Conservation (phyloP, 2,888 invertebrate genomes). For the Spodoptera littoralis region DNA sequence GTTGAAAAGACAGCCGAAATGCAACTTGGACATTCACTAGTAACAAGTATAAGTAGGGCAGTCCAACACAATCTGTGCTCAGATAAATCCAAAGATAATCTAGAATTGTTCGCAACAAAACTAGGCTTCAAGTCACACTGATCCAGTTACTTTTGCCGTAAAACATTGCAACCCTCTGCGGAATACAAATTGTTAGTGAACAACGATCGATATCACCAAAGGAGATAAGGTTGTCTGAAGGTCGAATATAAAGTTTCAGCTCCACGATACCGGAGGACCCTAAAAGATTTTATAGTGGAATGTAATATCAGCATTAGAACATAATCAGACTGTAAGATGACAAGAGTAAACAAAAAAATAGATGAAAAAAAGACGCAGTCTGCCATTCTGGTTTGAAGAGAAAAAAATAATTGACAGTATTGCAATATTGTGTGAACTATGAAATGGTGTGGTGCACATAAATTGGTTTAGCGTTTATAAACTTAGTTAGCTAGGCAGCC, state of each 20-base stretch:
- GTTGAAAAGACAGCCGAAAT: background rate
- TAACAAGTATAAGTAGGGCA: conserved; percentile 1
- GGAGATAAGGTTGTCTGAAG: conserved; percentile 57
- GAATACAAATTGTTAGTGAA: conserved; percentile 51
- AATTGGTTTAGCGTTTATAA: conserved; percentile 23
- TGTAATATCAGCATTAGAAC: conserved; percentile 21
- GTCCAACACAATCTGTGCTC: background rate
- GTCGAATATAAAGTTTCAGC: conserved; percentile 41
- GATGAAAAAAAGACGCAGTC: conserved; percentile 4
- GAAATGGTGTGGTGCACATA: conserved; percentile 23
- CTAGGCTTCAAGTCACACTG: conserved; percentile 7
- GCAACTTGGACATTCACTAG: background rate
- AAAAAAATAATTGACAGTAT: conserved; percentile 20
- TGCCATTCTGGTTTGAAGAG: background rate
- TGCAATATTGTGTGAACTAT: conserved; percentile 33
- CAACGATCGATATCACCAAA: conserved; percentile 48
- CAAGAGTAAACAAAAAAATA: conserved; percentile 8
- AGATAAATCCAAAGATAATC: conserved; percentile 1
- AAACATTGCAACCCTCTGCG: conserved; percentile 35
- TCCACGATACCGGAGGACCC: conserved; percentile 12
- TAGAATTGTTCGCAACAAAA: conserved; percentile 11
- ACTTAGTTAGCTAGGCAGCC: background rate
- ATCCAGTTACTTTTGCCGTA: conserved; percentile 15
- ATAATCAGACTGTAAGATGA: conserved; percentile 11
- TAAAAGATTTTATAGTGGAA: conserved; percentile 18